Conservation (phyloP, 1,140 invertebrate genomes). For the Meloidogyne exigua region DNA sequence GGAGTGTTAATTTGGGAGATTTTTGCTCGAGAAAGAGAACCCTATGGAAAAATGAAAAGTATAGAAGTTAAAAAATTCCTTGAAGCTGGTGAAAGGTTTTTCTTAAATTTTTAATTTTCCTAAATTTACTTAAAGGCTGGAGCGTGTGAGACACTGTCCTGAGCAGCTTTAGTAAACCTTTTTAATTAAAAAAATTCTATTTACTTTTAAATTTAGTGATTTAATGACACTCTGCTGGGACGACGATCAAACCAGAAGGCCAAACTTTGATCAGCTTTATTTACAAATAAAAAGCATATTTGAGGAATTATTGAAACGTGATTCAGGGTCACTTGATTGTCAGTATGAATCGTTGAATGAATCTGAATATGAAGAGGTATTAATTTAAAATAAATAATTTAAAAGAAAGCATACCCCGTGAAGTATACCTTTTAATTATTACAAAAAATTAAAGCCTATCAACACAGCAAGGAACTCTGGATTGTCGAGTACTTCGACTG, state of each 20-base stretch:
- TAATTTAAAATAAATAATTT: background rate
- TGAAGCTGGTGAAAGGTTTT: slow-evolving; percentile 8
- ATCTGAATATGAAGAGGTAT: slow-evolving; percentile 17
- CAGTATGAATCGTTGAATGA: slow-evolving; percentile 13
- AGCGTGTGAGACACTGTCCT: slow-evolving; percentile 14
- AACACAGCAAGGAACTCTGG: background rate
- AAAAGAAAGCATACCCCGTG: too few species aligned
- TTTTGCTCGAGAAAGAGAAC: slow-evolving; percentile 30
- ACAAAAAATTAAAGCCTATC: background rate
- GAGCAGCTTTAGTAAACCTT: slow-evolving; percentile 29
- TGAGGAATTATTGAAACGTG: background rate
- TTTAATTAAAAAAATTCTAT: background rate
- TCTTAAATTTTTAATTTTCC: too few species aligned
- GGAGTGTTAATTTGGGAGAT: slow-evolving; percentile 46
- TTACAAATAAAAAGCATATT: slow-evolving; percentile 26
- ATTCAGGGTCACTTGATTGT: slow-evolving; percentile 7
- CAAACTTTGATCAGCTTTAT: slow-evolving; percentile 19
- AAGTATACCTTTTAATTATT: too few species aligned
- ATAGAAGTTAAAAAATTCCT: slow-evolving; percentile 19
- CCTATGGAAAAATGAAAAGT: slow-evolving; percentile 31
- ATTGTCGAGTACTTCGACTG: background rate
- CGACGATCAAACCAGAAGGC: slow-evolving; percentile 5
- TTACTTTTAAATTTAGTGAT: slow-evolving; percentile 4
- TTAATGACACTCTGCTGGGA: slow-evolving; percentile 33
- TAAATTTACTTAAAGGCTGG: background rate